Percentiles rank a stretch among this genome's conserved stretches.
These are phyloP conservation scores for Neodiprion lecontei DNA, from an alignment of 1,140 invertebrate species.

Conservation along the genomic window DNA sequence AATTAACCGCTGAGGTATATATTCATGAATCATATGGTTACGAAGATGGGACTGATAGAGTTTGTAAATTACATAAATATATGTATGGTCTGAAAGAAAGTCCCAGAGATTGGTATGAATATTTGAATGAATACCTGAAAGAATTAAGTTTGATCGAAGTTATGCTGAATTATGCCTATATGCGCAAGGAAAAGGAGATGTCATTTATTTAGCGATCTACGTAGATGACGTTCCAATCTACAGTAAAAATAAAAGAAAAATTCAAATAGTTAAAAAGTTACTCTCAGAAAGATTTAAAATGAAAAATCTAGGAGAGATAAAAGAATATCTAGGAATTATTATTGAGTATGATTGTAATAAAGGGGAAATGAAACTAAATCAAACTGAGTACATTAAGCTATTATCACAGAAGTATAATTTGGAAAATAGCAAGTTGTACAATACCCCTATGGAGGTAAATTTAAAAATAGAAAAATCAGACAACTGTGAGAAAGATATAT, in stretches of 20 bases:
- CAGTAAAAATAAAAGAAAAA: conserved; percentile 12
- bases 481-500: background rate
- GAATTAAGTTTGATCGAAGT: conserved; percentile 25
- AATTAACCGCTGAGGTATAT: conserved; percentile 17
- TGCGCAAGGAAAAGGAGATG: background rate
- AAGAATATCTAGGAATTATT: background rate
- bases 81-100: conserved; percentile 47
- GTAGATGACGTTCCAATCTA: conserved; percentile 24
- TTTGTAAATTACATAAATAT: conserved; percentile 39
- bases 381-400: background rate
- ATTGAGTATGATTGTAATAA: background rate
- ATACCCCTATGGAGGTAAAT: background rate
- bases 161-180: conserved; percentile 30
- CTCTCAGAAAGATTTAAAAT: conserved; percentile 20
- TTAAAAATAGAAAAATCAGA: background rate
- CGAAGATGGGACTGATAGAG: conserved; percentile 27
- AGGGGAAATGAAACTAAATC: background rate
- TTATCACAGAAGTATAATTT: background rate
- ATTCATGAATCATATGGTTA: conserved; percentile 48
- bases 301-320: conserved; percentile 14
- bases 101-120: conserved; percentile 38
- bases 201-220: conserved; percentile 18
- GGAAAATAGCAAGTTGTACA: background rate
- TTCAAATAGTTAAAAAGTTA: conserved; percentile 17
- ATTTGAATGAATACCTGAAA: conserved; percentile 28